These are phyloP conservation scores for Nesometra sesokonis DNA, from an alignment of 35 echinoderm and acorn worm species.

Conservation along the genomic window DNA sequence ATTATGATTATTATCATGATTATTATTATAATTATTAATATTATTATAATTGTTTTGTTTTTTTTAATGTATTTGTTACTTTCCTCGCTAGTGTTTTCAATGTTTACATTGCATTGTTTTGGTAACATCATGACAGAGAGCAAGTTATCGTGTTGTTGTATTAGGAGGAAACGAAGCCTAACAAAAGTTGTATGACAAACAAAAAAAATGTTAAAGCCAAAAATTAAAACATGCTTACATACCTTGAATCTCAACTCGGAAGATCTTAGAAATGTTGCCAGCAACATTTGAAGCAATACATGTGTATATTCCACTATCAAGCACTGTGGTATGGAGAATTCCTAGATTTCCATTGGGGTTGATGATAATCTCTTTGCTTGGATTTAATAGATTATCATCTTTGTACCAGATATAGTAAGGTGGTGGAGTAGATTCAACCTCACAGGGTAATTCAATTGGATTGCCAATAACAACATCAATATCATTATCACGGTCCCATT, in stretches of 20 bases:
- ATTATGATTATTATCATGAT: too few relatives aligned
- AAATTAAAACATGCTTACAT: neutral
- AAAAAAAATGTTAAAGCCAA: neutral
- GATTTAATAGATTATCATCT: conserved; percentile 19
- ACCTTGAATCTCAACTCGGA: conserved; percentile 52
- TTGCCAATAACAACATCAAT: conserved; percentile 10
- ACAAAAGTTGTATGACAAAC: neutral
- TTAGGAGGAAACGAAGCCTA: neutral
- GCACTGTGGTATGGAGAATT: conserved; percentile 23
- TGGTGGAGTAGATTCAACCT: conserved; percentile 42
- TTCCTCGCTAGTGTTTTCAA: too few relatives aligned
- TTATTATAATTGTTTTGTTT: too few relatives aligned
- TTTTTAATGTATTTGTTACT: too few relatives aligned
- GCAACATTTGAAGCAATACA: conserved; percentile 79
- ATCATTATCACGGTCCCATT: neutral
- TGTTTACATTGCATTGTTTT: too few relatives aligned
- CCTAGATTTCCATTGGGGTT: conserved; percentile 30
- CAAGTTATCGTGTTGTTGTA: neutral
- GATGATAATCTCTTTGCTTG: conserved; percentile 4
- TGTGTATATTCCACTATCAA: conserved; percentile 69
- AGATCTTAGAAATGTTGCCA: conserved; percentile 47
- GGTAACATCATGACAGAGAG: too few relatives aligned
- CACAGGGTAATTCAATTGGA: conserved; percentile 53
- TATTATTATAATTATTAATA: too few relatives aligned
- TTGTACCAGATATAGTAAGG: conserved; percentile 66